These are phyloP conservation scores for Ploceus nigricollis DNA, from an alignment of 2,113 vertebrate species.

Conservation along the genomic window DNA sequence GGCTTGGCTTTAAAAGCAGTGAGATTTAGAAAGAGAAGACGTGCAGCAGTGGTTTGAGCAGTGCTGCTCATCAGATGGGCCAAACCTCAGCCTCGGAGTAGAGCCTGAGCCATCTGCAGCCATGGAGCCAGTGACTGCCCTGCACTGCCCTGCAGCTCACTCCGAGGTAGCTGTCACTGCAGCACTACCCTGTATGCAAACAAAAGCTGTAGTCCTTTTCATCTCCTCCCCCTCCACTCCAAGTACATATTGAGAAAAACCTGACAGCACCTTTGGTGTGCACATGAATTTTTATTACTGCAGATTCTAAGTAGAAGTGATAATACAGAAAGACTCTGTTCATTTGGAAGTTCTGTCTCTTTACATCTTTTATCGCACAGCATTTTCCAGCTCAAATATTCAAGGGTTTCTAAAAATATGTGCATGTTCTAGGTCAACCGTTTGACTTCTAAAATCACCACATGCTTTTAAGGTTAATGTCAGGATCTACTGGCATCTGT, in stretches of 20 bases:
- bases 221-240: not conserved
- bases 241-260: not conserved
- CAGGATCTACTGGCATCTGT: not conserved
- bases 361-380: not conserved
- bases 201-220: not conserved
- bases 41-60: not conserved
- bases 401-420: not conserved
- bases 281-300: not conserved
- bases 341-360: not conserved
- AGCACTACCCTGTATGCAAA: not conserved
- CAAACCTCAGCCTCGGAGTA: not conserved
- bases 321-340: not conserved
- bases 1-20: not conserved
- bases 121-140: fast-evolving
- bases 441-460: not conserved
- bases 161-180: fast-evolving
- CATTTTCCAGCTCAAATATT: conserved; percentile 8
- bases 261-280: not conserved
- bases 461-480: not conserved
- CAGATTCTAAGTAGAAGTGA: not conserved
- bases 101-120: not conserved
- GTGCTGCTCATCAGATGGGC: not conserved
- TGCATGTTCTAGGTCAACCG: not conserved
- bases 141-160: not conserved
- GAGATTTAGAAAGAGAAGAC: not conserved